Conservation (phyloP, 2,113 vertebrate species). For the Tachysurus vachellii region DNA sequence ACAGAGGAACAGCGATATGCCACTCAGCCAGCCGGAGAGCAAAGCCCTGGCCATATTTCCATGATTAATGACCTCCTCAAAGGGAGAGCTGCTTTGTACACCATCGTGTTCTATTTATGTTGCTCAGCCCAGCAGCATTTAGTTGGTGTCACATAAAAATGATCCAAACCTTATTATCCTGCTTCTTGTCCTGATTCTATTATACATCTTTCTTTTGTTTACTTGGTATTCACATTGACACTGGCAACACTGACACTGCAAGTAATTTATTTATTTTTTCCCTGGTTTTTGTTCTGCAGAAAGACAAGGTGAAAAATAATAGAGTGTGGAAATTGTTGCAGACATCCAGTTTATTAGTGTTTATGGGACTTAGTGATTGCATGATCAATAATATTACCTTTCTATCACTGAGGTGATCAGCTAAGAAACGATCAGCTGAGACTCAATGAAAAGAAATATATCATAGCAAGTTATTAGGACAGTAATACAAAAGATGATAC, state of each 20-base stretch:
- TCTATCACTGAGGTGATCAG: conserved; percentile 55
- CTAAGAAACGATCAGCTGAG: conserved; percentile 29
- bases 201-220: conserved; percentile 52
- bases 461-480: not conserved
- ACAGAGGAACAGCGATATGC: conserved; percentile 52
- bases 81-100: conserved; percentile 46
- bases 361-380: not conserved
- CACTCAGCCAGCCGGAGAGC: conserved; percentile 48
- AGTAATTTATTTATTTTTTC: conserved; percentile 6
- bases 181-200: conserved; percentile 42
- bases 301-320: conserved; percentile 48
- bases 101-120: conserved; percentile 54
- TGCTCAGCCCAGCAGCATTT: conserved; percentile 47
- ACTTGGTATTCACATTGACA: conserved; percentile 50
- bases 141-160: conserved; percentile 56
- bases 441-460: not conserved
- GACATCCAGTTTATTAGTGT: conserved; percentile 27
- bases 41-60: conserved; percentile 53
- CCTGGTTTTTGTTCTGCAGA: not conserved
- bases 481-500: not conserved
- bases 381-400: conserved; percentile 57
- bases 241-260: conserved; percentile 26
- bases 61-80: conserved; percentile 59
- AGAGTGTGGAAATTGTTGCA: conserved; percentile 42
- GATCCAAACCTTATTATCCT: conserved; percentile 53